Conservation (phyloP, 2,888 invertebrate species). For the Caenorhabditis sulstoni region DNA sequence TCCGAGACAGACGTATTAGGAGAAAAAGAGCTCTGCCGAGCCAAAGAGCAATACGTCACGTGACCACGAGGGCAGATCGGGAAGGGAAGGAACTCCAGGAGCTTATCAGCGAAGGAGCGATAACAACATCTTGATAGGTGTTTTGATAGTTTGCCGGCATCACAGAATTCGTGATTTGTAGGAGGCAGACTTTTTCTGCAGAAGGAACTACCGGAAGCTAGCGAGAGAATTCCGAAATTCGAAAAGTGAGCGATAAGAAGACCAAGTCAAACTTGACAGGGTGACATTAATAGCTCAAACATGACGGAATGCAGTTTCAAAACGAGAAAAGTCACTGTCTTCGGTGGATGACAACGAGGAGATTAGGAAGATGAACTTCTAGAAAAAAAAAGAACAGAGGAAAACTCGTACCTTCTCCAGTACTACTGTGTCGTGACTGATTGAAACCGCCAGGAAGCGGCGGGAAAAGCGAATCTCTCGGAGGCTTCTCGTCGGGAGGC, state of each 20-base stretch:
- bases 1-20: constrained; percentile 30
- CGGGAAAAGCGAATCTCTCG: constrained; percentile 30
- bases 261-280: too few relatives aligned
- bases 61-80: neutral
- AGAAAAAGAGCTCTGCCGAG: constrained; percentile 20
- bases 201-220: neutral
- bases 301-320: too few relatives aligned
- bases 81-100: constrained; percentile 9
- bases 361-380: neutral
- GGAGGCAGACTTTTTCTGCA: neutral
- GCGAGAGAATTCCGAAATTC: too few relatives aligned
- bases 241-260: too few relatives aligned
- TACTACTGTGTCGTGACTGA: constrained; percentile 37
- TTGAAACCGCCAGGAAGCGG: constrained; percentile 42
- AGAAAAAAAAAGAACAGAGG: neutral
- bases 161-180: constrained; percentile 19
- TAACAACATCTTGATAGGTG: neutral
- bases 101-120: constrained; percentile 21
- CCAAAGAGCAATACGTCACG: constrained; percentile 39
- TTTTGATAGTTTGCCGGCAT: constrained; percentile 15
- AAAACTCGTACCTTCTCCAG: constrained; percentile 28
- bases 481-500: constrained; percentile 57
- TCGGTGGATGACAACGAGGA: neutral
- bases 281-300: too few relatives aligned
- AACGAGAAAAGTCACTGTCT: too few relatives aligned